A percentile compares a stretch with the other conserved stretches of the same genome.
Evolutionary conservation across 2,888 invertebrate genomes (phyloP).

Genomic region (Agrotis puta): DNA sequence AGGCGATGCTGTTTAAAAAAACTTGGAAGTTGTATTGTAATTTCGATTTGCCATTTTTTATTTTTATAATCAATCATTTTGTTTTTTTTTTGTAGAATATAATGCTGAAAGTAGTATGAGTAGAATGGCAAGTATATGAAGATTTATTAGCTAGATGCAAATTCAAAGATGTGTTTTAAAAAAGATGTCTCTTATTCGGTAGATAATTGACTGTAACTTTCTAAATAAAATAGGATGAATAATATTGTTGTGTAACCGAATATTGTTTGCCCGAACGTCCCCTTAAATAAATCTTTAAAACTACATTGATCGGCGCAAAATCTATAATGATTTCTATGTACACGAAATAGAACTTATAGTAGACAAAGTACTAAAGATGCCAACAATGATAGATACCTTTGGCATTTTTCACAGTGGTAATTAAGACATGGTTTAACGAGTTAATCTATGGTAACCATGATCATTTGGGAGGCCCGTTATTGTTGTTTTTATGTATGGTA

Average conservation of each 20-base stretch:
- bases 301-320: constrained; percentile 71
- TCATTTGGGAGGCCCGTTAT: constrained; percentile 53
- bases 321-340: constrained; percentile 69
- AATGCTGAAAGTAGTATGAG: background rate
- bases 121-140: background rate
- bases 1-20: constrained; percentile 44
- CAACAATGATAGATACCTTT: constrained; percentile 42
- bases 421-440: constrained; percentile 62
- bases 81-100: background rate
- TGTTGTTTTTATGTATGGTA: constrained; percentile 18
- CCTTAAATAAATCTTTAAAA: constrained; percentile 54
- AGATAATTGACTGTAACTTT: background rate
- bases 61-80: constrained; percentile 27
- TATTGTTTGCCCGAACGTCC: constrained; percentile 21
- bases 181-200: too few species aligned
- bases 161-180: background rate
- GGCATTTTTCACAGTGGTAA: constrained; percentile 54
- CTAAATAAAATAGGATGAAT: background rate
- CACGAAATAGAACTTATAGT: constrained; percentile 55
- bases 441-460: constrained; percentile 58
- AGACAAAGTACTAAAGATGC: constrained; percentile 25
- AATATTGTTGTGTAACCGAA: background rate
- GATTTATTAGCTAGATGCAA: background rate
- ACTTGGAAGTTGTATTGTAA: background rate
- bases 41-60: constrained; percentile 17